Percentiles rank a stretch among this genome's conserved stretches.
These are phyloP conservation scores for Anarhynchus alexandrinus DNA, from an alignment of 2,113 vertebrate genomes.

Conservation along the genomic window DNA sequence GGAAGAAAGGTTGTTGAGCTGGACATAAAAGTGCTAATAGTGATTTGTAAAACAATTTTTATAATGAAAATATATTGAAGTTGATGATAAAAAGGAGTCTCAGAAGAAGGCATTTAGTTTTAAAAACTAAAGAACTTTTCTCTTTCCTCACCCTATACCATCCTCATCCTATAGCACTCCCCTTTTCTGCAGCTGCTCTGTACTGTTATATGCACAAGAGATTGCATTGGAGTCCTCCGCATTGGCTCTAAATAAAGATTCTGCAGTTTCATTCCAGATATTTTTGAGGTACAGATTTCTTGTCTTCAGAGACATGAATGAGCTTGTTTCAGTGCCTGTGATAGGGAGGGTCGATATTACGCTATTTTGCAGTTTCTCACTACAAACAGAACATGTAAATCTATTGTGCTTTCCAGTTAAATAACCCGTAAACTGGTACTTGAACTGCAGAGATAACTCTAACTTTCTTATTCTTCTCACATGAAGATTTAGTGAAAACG, in stretches of 20 bases:
- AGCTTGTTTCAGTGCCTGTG: not conserved
- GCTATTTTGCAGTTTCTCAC: not conserved
- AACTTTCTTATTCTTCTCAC: not conserved
- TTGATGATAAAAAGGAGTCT: not conserved
- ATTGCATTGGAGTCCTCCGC: not conserved
- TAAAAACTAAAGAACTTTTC: not conserved
- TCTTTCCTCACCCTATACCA: not conserved
- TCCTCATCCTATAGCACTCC: not conserved
- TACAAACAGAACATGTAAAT: not conserved
- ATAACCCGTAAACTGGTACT: not conserved
- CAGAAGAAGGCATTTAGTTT: not conserved
- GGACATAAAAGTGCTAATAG: not conserved
- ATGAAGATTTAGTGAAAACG: not conserved
- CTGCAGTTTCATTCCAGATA: not conserved
- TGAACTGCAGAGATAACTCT: not conserved
- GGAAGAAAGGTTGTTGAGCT: conserved; percentile 10
- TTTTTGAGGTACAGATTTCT: not conserved
- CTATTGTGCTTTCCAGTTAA: not conserved
- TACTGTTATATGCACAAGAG: not conserved
- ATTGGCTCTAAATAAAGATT: not conserved
- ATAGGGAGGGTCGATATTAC: not conserved
- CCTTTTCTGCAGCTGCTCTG: not conserved
- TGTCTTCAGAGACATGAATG: not conserved
- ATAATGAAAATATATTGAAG: not conserved
- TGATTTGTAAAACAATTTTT: conserved; percentile 8